Conservation (phyloP, 2,888 invertebrate genomes). For the Dorcus hopei region DNA sequence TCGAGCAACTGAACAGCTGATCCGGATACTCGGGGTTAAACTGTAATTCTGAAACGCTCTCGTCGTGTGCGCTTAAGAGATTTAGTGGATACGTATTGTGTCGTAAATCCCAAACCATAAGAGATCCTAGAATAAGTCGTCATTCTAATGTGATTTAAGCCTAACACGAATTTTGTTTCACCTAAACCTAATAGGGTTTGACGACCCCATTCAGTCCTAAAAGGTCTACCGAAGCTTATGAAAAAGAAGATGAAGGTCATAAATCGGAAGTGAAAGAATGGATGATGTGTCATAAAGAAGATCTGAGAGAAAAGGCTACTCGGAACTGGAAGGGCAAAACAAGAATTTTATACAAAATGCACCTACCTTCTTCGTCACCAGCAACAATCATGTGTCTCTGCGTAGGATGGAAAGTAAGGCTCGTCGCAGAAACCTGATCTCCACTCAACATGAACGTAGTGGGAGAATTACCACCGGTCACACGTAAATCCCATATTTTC, state of each 20-base stretch:
- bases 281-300: no score
- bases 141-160: not conserved
- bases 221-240: no score
- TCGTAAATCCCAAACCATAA: conserved; percentile 88
- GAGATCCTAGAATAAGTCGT: conserved; percentile 52
- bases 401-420: conserved; percentile 79
- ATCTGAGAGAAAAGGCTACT: not conserved
- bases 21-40: conserved; percentile 85
- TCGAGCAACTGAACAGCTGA: conserved; percentile 78
- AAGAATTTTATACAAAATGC: not conserved
- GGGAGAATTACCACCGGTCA: conserved; percentile 59
- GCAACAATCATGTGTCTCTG: conserved; percentile 81
- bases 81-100: conserved; percentile 81
- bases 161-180: not conserved
- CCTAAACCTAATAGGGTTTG: no score
- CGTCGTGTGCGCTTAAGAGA: conserved; percentile 72
- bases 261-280: no score
- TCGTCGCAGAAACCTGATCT: conserved; percentile 70
- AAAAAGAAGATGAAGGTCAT: no score
- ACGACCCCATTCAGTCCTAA: no score
- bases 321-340: not conserved
- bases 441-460: conserved; percentile 73
- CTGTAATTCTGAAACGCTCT: conserved; percentile 77
- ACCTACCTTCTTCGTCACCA: conserved; percentile 73
- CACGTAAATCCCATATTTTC: conserved; percentile 83